phyloP scores from a whole-genome alignment of 2,113 vertebrate species.

The Thunnus maccoyii region DNA sequence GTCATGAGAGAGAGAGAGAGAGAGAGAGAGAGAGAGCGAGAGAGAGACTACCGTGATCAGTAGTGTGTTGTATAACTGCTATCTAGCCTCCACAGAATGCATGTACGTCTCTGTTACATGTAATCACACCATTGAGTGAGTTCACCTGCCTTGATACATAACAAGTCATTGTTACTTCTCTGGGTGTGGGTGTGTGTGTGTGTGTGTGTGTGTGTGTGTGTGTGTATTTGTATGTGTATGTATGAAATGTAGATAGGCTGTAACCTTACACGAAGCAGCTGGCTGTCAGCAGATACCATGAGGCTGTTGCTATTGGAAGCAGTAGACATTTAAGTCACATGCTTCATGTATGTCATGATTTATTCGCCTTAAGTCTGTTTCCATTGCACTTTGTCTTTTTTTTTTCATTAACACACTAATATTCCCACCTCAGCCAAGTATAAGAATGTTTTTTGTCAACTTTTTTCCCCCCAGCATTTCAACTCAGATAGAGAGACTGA shows the following conservation, averaged over 20 bases:
- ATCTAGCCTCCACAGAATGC: conserved; percentile 49
- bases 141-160: conserved; percentile 51
- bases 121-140: conserved; percentile 46
- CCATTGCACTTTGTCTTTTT: no score
- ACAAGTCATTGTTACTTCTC: conserved; percentile 33
- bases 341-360: no score
- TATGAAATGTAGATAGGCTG: conserved; percentile 55
- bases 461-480: no score
- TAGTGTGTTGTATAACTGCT: conserved; percentile 63
- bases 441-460: no score
- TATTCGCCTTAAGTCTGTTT: background rate
- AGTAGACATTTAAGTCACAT: no score
- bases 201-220: conserved; percentile 2
- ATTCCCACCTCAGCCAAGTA: no score
- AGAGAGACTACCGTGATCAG: conserved; percentile 28
- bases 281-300: conserved; percentile 73
- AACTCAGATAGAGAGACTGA: background rate
- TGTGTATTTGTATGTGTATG: background rate
- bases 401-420: no score
- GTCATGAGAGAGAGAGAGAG: conserved; percentile 45
- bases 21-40: conserved; percentile 25
- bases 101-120: conserved; percentile 54
- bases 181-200: conserved; percentile 18
- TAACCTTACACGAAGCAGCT: conserved; percentile 72
- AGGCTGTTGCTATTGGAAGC: conserved; percentile 21